These are phyloP conservation scores for Perca flavescens DNA, from an alignment of 2,113 vertebrate species.

Conservation along the genomic window DNA sequence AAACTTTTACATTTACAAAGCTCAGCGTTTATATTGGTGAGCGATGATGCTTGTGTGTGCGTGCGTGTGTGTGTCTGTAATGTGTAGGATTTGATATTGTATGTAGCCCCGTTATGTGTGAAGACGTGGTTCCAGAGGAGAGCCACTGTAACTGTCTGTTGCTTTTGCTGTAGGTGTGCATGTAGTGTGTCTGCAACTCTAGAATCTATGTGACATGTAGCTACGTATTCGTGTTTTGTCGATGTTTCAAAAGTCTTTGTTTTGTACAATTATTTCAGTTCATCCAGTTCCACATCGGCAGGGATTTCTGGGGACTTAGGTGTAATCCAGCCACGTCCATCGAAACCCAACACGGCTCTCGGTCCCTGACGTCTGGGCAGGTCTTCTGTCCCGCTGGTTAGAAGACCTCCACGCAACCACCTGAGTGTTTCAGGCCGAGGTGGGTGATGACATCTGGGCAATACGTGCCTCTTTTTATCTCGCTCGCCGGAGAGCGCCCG, in stretches of 20 bases:
- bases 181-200: slow-evolving; percentile 71
- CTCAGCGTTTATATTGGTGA: slow-evolving; percentile 65
- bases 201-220: slow-evolving; percentile 56
- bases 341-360: slow-evolving; percentile 2
- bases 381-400: slow-evolving; percentile 20
- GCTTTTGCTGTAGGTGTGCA: slow-evolving; percentile 44
- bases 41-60: slow-evolving; percentile 54
- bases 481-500: slow-evolving; percentile 16
- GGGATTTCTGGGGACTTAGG: slow-evolving; percentile 27
- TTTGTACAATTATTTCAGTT: slow-evolving; percentile 74
- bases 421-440: slow-evolving; percentile 41
- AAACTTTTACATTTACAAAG: slow-evolving; percentile 82
- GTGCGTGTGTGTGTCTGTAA: slow-evolving; percentile 26
- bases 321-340: slow-evolving; percentile 27
- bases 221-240: slow-evolving; percentile 48
- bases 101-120: slow-evolving; percentile 46
- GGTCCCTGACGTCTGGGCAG: slow-evolving; percentile 40
- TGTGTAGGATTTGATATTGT: slow-evolving; percentile 44
- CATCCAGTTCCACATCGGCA: slow-evolving; percentile 60
- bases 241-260: slow-evolving; percentile 52
- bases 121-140: slow-evolving; percentile 57
- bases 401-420: slow-evolving; percentile 36
- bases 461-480: slow-evolving; percentile 24
- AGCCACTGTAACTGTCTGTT: slow-evolving; percentile 33
- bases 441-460: slow-evolving; percentile 46